Evolutionary conservation across 2,113 vertebrate genomes (phyloP).

Genomic region (Panthera uncia): DNA sequence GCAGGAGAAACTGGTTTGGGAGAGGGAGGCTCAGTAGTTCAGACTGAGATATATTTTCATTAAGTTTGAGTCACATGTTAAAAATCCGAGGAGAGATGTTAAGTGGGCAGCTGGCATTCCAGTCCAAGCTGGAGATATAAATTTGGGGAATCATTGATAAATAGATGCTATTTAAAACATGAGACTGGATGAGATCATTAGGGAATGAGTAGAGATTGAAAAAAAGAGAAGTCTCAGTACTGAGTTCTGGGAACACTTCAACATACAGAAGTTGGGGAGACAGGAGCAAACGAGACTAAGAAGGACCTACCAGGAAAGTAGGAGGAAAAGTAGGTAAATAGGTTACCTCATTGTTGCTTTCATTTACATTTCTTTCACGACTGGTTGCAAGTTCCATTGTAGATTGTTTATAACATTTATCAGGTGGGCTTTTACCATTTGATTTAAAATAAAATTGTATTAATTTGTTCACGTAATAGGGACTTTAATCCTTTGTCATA

Average conservation of each 20-base stretch:
- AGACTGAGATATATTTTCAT: not conserved
- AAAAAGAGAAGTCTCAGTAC: not conserved
- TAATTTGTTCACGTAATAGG: not conserved
- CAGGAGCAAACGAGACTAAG: not conserved
- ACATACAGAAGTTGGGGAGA: not conserved
- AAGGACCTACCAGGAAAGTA: not conserved
- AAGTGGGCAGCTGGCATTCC: not conserved
- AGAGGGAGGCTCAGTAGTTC: not conserved
- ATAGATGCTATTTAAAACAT: not conserved
- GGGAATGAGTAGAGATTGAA: not conserved
- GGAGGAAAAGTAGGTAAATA: not conserved
- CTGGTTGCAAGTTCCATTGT: not conserved
- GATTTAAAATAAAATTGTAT: not conserved
- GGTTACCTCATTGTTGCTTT: not conserved
- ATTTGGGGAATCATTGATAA: not conserved
- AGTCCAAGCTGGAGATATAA: not conserved
- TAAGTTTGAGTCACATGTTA: not conserved
- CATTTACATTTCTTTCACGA: not conserved
- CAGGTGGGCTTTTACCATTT: not conserved
- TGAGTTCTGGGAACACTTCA: not conserved
- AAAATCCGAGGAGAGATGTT: not conserved
- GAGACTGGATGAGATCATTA: not conserved
- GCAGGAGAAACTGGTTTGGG: not conserved
- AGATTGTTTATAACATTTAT: not conserved
- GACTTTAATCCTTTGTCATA: not conserved